These are phyloP conservation scores for Rhogogaster chlorosoma DNA, from an alignment of 2,888 invertebrate genomes.

Conservation along the genomic window DNA sequence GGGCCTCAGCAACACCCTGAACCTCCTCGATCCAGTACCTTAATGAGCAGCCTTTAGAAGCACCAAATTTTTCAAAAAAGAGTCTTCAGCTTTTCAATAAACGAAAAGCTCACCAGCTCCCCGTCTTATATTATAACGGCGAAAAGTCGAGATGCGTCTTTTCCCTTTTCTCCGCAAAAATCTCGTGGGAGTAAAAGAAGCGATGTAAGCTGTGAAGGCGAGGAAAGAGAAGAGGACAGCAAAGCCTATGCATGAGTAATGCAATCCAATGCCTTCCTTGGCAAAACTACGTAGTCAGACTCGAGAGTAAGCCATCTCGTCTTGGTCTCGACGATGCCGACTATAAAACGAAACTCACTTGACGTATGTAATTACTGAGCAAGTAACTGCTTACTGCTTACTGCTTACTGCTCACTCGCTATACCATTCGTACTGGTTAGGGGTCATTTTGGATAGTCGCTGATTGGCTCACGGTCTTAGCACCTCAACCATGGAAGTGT, in stretches of 20 bases:
- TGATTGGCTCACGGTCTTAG: slow-evolving; percentile 50
- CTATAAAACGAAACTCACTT: slow-evolving; percentile 72
- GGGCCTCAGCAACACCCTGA: neutral
- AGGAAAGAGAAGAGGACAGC: slow-evolving; percentile 48
- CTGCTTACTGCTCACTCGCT: slow-evolving; percentile 32
- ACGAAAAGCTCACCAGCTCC: neutral
- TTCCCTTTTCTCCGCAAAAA: neutral
- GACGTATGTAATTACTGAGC: slow-evolving; percentile 69
- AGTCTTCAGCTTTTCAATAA: neutral
- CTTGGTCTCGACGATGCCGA: slow-evolving; percentile 63
- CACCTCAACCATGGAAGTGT: slow-evolving; percentile 18
- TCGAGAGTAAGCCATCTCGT: slow-evolving; percentile 68
- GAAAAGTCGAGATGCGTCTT: neutral
- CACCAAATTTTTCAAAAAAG: neutral
- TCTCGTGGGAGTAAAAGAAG: neutral
- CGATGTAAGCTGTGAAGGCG: neutral
- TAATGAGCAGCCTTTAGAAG: slow-evolving; percentile 14
- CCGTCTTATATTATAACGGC: neutral
- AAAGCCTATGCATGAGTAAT: slow-evolving; percentile 70
- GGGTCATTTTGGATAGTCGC: slow-evolving; percentile 37
- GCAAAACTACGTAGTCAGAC: slow-evolving; percentile 50
- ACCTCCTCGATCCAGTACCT: slow-evolving; percentile 19
- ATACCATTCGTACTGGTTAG: slow-evolving; percentile 32
- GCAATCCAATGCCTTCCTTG: slow-evolving; percentile 64
- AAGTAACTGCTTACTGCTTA: slow-evolving; percentile 63